Evolutionary conservation across 1,140 invertebrate species (phyloP), one percentile per base, ranked within the genome.

Genomic region (Lithobius niger): DNA sequence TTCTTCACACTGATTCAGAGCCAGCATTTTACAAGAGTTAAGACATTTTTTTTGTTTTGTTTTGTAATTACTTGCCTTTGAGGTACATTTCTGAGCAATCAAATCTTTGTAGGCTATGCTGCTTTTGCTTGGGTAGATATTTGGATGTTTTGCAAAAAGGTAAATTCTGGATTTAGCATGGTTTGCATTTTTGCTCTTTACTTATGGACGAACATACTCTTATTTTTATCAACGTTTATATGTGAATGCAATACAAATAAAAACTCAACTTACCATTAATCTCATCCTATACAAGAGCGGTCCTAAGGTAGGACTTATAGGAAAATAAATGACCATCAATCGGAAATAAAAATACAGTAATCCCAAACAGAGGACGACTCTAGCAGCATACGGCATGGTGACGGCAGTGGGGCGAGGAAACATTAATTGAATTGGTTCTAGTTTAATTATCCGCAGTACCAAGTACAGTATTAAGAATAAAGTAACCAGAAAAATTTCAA

Each of bases 281-380:
- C 65, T 68, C 25, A 74, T 69, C 44, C 69, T 64, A 49, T 73
- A 68, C 0, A 74, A 55, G 57, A 73, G 65, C 3, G 70, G 71
- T 43, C 72, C 73, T 2, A 74, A 60, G 0, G 69, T 72, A 4
- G 69, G 69, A 48, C 69, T 72, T 25, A 74, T 72, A 1, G 71
- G 71, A 2, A 74, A 57, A 59, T 70, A 70, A 10, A 70, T 66
- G 22, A 62, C 64, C 40, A 73, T 63, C 15, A 70, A 60, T 24
- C 73, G 61, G 56, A 71, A 74, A 59, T 70, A 74, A 60, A 72
- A 73, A 59, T 70, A 73, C 0, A 74, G 58, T 3, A 74, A 49
- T 2, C 62, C 65, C 10, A 63, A 10, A 42, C 64, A 62, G 15
- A 64, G 36, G 15, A 66, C 49, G 2, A 66, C 59, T 42, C 62